phyloP scores from a whole-genome alignment of 2,797 vertebrate species.

The Iguana delicatissima region DNA sequence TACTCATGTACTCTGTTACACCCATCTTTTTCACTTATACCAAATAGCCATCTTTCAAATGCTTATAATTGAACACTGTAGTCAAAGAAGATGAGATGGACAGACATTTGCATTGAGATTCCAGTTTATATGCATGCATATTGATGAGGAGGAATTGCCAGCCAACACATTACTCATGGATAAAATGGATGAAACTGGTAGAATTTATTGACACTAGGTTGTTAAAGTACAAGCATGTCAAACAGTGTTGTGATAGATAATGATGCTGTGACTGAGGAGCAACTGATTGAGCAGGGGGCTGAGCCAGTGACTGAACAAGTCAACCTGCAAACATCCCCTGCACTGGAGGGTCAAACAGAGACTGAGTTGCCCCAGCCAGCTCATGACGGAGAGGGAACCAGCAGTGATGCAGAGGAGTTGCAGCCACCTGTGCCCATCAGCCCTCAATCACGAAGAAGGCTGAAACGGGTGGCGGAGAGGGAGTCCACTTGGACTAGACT shows the following conservation, averaged over 20 bases:
- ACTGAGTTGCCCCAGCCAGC: too few species aligned
- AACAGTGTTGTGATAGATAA: neutral
- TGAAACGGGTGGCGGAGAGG: too few species aligned
- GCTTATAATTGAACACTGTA: conserved; percentile 32
- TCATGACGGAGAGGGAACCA: too few species aligned
- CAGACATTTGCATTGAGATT: neutral
- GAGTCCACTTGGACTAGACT: too few species aligned
- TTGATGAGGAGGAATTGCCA: neutral
- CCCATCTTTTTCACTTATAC: conserved; percentile 35
- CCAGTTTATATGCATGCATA: conserved; percentile 9
- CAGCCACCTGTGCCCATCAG: too few species aligned
- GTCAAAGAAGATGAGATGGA: conserved; percentile 40
- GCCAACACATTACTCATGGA: neutral
- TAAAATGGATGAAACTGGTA: neutral
- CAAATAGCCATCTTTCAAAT: conserved; percentile 37
- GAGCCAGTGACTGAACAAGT: too few species aligned
- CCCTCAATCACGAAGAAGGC: too few species aligned
- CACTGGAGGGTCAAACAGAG: too few species aligned
- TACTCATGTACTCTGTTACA: conserved; percentile 41
- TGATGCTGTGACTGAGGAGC: too few species aligned
- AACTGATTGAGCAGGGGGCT: too few species aligned
- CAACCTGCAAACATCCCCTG: too few species aligned
- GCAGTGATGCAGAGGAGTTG: too few species aligned
- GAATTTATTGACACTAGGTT: neutral
- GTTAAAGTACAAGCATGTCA: neutral